Conservation (phyloP, 2,797 vertebrate genomes). For the Fistularia commersonii region DNA sequence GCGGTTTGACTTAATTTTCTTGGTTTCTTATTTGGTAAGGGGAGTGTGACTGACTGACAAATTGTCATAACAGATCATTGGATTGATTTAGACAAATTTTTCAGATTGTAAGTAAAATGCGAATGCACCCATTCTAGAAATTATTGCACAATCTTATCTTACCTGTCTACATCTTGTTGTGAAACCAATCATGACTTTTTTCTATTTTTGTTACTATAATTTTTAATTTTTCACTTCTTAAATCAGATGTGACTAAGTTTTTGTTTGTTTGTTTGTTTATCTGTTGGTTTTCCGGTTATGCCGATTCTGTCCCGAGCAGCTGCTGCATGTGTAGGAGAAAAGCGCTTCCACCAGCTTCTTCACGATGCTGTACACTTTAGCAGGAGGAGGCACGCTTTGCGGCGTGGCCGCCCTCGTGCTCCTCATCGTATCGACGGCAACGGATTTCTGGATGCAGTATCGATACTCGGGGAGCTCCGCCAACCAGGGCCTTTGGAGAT, state of each 20-base stretch:
- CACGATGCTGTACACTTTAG: slow-evolving; percentile 76
- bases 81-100: too few relatives aligned
- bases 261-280: neutral
- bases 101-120: too few relatives aligned
- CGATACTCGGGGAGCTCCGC: slow-evolving; percentile 75
- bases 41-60: neutral
- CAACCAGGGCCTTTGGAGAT: slow-evolving; percentile 84
- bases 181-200: too few relatives aligned
- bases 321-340: slow-evolving; percentile 53
- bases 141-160: too few relatives aligned
- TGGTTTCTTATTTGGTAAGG: neutral
- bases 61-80: too few relatives aligned
- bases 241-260: neutral
- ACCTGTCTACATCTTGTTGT: too few relatives aligned
- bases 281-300: neutral
- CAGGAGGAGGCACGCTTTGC: slow-evolving; percentile 79
- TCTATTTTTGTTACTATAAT: too few relatives aligned
- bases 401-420: slow-evolving; percentile 79
- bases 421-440: slow-evolving; percentile 81
- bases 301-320: slow-evolving; percentile 19
- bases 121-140: too few relatives aligned
- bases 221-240: too few relatives aligned
- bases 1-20: slow-evolving; percentile 16
- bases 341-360: slow-evolving; percentile 40
- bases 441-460: slow-evolving; percentile 85